Conservation (phyloP, 2,888 invertebrate species). For the Chrysolina oricalcia region DNA sequence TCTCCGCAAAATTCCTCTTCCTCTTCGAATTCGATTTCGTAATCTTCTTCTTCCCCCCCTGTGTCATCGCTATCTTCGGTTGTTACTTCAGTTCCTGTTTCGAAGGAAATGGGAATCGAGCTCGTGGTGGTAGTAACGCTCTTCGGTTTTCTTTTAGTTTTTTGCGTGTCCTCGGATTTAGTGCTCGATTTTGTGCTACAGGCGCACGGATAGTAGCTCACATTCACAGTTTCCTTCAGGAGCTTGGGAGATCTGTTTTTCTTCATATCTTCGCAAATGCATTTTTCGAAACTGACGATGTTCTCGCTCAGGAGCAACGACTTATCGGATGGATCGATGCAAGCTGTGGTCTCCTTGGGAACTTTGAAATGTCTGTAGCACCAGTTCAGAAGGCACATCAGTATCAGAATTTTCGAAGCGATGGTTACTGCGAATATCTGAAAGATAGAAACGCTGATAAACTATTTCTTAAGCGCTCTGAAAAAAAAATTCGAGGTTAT, state of each 20-base stretch:
- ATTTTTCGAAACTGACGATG: constrained; percentile 40
- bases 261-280: constrained; percentile 46
- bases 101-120: constrained; percentile 30
- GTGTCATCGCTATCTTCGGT: constrained; percentile 24
- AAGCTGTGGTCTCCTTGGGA: constrained; percentile 39
- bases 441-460: constrained; percentile 23
- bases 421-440: constrained; percentile 60
- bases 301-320: constrained; percentile 50
- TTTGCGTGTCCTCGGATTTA: constrained; percentile 38
- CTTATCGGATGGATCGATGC: constrained; percentile 43
- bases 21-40: constrained; percentile 34
- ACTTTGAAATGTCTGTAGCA: constrained; percentile 59
- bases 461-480: no score
- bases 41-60: constrained; percentile 37
- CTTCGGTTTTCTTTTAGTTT: constrained; percentile 14
- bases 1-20: constrained; percentile 22
- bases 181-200: constrained; percentile 43
- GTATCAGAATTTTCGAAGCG: constrained; percentile 60
- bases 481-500: no score
- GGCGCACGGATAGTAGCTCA: constrained; percentile 49
- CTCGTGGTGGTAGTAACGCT: constrained; percentile 29
- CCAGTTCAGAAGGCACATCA: constrained; percentile 64
- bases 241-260: constrained; percentile 29
- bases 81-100: constrained; percentile 33
- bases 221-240: constrained; percentile 51